Base-by-base conservation (phyloP, 2,797 vertebrate genomes). In the Champsocephalus esox region DNA sequence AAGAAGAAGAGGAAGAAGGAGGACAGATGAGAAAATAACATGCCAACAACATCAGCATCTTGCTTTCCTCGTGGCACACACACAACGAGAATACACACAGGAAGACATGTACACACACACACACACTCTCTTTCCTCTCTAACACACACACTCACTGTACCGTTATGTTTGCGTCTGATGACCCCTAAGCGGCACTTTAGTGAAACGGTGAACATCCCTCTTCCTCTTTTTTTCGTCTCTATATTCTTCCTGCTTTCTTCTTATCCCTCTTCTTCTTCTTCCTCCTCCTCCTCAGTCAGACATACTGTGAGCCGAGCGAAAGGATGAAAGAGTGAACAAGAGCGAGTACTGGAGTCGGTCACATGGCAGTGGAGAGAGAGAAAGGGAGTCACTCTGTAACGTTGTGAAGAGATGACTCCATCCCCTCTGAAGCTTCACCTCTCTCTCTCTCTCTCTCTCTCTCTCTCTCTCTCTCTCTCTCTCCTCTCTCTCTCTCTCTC, bases 181-280 rank as follows among this genome's bases (percentile, higher is more conserved):
- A 99, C 96, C 91, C 97, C 97, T 75, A 99, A 94, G 73, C 95
- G 96, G 91, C 97, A 99, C 96, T 97, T 98, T 71, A 99, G 95
- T 8, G 97, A 98, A 87, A 98, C 95, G 3, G 97, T 96, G 81
- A 99, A 96, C 97, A 99, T 98, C 91, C 88, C 93, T 75, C 83
- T 85, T 91, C 70, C 14, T 67, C n/a, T 49, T n/a, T 48, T 44
- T 44, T 66, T 19, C 49, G 66, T 49, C 79, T 87, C 87, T 78
- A 56, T 70, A 71, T 21, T 64, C 41, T 66, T 17, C 48, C 41
- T 65, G 50, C 57, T 28, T 8, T 8, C 12, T 63, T 17, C 51
- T 34, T 54, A 10, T 66, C 49, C 5, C 21, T 88, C 87, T 17
- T 56, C 48, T 3, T 89, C 61, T 65, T 88, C 88, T 76, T 88